phyloP scores from a whole-genome alignment of 1,140 invertebrate species.

The Metaphire vulgaris region DNA sequence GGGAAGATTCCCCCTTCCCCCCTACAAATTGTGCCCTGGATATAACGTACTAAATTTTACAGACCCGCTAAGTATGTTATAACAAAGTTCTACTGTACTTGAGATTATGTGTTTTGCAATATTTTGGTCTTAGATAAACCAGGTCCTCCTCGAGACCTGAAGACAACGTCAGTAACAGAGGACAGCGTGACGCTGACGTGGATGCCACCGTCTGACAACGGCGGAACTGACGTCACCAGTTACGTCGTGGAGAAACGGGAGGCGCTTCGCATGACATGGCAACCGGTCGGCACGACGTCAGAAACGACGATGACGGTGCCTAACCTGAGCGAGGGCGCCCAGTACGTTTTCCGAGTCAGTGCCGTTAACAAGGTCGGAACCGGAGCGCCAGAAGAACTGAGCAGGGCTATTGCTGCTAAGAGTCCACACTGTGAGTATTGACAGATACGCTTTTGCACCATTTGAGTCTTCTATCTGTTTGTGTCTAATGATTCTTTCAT shows the following conservation, averaged over 20 bases:
- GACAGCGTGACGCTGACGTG: constrained; percentile 78
- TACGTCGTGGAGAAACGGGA: constrained; percentile 80
- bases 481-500: too few relatives aligned
- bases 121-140: constrained; percentile 76
- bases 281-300: constrained; percentile 34
- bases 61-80: too few relatives aligned
- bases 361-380: constrained; percentile 79
- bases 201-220: constrained; percentile 83
- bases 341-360: constrained; percentile 92
- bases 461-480: too few relatives aligned
- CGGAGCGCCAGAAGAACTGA: constrained; percentile 71
- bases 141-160: constrained; percentile 55
- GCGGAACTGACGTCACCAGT: constrained; percentile 77
- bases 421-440: constrained; percentile 76
- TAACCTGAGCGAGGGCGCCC: constrained; percentile 78
- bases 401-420: constrained; percentile 71
- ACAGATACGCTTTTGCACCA: too few relatives aligned
- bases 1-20: too few relatives aligned
- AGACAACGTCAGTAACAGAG: constrained; percentile 82
- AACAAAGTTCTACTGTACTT: too few relatives aligned
- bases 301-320: constrained; percentile 69
- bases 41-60: too few relatives aligned
- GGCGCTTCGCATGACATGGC: constrained; percentile 61
- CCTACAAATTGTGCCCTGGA: too few relatives aligned
- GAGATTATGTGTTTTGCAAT: too few relatives aligned